phyloP scores from a whole-genome alignment of 2,113 vertebrate genomes.

The Pituophis catenifer region DNA sequence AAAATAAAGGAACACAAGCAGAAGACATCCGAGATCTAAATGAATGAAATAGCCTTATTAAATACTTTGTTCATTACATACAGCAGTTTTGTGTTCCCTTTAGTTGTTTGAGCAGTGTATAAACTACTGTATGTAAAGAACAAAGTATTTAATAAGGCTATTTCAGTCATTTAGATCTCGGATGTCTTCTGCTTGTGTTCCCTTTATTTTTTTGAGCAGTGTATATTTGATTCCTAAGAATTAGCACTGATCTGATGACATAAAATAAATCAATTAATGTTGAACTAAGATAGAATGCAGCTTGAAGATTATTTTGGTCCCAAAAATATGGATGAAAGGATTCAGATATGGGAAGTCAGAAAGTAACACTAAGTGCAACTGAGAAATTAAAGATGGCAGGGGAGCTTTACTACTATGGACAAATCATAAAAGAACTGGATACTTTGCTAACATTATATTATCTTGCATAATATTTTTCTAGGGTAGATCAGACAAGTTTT shows the following conservation, averaged over 20 bases:
- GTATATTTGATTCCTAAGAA: not conserved
- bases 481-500: not conserved
- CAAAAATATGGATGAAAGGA: not conserved
- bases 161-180: too few species aligned
- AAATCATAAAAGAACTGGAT: not conserved
- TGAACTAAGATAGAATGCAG: not conserved
- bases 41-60: too few species aligned
- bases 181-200: too few species aligned
- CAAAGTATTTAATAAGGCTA: too few species aligned
- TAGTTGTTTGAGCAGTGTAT: too few species aligned
- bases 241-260: not conserved
- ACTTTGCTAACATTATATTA: not conserved
- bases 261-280: not conserved
- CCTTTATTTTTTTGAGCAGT: too few species aligned
- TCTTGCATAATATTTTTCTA: not conserved
- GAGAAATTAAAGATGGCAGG: not conserved
- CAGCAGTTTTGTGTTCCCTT: too few species aligned
- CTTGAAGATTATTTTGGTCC: not conserved
- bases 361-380: not conserved
- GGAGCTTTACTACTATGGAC: not conserved
- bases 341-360: not conserved
- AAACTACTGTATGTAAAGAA: too few species aligned
- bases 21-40: too few species aligned
- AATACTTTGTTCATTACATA: too few species aligned
- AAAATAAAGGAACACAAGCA: too few species aligned